Percentiles rank a stretch among this genome's conserved stretches.
Conservation (phyloP, 23 tunicate genomes). For the Corella eumyota region DNA sequence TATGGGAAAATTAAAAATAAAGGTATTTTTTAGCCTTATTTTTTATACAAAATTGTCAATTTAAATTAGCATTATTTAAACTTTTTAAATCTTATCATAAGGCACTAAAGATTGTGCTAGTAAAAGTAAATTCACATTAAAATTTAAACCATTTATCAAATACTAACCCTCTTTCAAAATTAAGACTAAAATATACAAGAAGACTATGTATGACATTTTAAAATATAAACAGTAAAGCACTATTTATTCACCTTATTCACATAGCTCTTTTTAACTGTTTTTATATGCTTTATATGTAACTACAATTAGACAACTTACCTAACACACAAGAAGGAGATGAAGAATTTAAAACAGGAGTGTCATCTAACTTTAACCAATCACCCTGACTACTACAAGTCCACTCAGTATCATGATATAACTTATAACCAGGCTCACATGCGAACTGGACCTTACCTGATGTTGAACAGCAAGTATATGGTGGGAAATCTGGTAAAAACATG, state of each 20-base stretch:
- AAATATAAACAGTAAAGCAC: too few species aligned
- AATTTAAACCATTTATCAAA: too few species aligned
- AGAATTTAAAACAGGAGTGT: not conserved
- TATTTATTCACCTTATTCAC: too few species aligned
- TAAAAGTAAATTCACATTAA: too few species aligned
- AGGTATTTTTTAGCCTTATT: too few species aligned
- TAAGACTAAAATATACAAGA: too few species aligned
- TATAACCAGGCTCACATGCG: slow-evolving; percentile 33
- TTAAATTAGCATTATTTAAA: not conserved
- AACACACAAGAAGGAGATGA: slow-evolving; percentile 9
- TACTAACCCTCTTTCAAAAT: too few species aligned
- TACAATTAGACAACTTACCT: slow-evolving; percentile 17
- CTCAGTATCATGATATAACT: slow-evolving; percentile 12
- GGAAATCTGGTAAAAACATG: too few species aligned
- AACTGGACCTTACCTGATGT: slow-evolving; percentile 28
- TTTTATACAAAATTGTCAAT: too few species aligned
- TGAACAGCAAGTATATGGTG: slow-evolving; percentile 40
- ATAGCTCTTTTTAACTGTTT: too few species aligned
- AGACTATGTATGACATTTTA: too few species aligned
- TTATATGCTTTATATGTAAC: not conserved
- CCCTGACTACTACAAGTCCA: slow-evolving; percentile 12
- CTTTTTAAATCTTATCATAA: not conserved
- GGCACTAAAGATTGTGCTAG: not conserved
- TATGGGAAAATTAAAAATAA: not conserved
- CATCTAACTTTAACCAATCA: slow-evolving; percentile 5